Evolutionary conservation across 2,113 vertebrate genomes (phyloP).

Genomic region (Melanerpes formicivorus): DNA sequence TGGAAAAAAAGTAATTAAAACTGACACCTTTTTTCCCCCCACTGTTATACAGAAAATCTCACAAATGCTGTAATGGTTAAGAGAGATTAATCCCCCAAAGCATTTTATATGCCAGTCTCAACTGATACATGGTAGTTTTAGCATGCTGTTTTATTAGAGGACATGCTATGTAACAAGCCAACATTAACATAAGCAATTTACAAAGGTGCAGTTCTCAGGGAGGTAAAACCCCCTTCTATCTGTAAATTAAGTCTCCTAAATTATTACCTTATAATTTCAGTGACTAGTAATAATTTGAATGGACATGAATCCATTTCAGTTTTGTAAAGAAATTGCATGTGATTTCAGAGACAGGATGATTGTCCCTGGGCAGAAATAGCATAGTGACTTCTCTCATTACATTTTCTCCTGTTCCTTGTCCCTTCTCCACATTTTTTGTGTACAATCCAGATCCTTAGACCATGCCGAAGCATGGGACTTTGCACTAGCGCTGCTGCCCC

Average conservation of each 20-base stretch:
- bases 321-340: not conserved
- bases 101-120: not conserved
- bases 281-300: not conserved
- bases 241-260: not conserved
- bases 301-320: not conserved
- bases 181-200: not conserved
- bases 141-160: not conserved
- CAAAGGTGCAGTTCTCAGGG: not conserved
- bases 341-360: not conserved
- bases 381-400: not conserved
- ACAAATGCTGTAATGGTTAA: not conserved
- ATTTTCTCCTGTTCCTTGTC: not conserved
- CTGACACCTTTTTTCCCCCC: not conserved
- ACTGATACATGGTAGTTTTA: not conserved
- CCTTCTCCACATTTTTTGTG: not conserved
- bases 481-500: not conserved
- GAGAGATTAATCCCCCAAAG: not conserved
- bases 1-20: not conserved
- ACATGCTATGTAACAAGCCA: not conserved
- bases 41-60: not conserved
- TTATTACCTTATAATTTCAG: not conserved
- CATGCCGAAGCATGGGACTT: not conserved
- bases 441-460: not conserved
- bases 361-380: not conserved
- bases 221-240: not conserved